Percentiles rank a stretch among this genome's conserved stretches.
These are phyloP conservation scores for Carposina sasakii DNA, from an alignment of 1,140 invertebrate species.

Conservation along the genomic window DNA sequence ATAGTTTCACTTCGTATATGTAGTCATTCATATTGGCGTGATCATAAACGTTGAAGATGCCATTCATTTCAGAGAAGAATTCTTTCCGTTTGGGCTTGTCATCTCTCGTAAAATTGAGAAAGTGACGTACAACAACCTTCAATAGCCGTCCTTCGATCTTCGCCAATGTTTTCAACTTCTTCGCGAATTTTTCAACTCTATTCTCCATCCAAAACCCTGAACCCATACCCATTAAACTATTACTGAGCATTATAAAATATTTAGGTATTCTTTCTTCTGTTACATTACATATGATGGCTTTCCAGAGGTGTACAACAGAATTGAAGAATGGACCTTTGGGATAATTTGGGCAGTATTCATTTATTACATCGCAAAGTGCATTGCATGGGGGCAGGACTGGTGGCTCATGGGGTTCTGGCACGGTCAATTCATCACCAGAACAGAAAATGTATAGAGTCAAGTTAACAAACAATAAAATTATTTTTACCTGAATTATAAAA, in stretches of 20 bases:
- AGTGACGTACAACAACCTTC: conserved; percentile 16
- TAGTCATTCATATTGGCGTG: conserved; percentile 30
- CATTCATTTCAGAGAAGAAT: conserved; percentile 28
- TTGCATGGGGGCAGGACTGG: too few species aligned
- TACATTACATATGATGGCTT: conserved; percentile 18
- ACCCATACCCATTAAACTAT: conserved; percentile 15
- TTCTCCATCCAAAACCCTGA: conserved; percentile 17
- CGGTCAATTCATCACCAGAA: too few species aligned
- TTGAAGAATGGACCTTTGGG: conserved; percentile 28
- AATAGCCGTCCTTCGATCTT: conserved; percentile 11
- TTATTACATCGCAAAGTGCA: too few species aligned
- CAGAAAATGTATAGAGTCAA: too few species aligned
- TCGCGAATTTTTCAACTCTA: conserved; percentile 18
- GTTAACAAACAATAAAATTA: too few species aligned
- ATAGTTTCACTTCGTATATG: conserved; percentile 25
- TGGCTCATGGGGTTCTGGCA: too few species aligned
- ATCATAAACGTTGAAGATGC: conserved; percentile 19
- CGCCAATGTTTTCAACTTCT: conserved; percentile 13
- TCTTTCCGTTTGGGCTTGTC: conserved; percentile 18
- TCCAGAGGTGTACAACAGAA: conserved; percentile 24
- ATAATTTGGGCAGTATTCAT: too few species aligned
- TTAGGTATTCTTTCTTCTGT: conserved; percentile 6
- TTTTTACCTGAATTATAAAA: too few species aligned
- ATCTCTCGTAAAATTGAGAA: conserved; percentile 17
- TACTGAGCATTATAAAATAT: conserved; percentile 21